Conservation (phyloP, 2,797 vertebrate species). For the Sylvilagus floridanus region DNA sequence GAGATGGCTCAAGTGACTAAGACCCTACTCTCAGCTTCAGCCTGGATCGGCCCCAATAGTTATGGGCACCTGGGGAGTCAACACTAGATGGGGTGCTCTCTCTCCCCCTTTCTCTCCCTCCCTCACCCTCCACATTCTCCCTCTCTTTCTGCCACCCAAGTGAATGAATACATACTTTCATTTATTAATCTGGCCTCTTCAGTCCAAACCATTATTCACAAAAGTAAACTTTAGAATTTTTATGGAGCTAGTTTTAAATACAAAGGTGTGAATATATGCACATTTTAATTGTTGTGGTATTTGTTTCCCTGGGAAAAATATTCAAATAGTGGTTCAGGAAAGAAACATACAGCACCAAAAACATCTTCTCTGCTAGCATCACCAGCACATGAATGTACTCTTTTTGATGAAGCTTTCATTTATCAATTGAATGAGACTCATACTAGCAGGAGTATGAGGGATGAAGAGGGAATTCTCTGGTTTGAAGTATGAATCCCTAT, state of each 20-base stretch:
- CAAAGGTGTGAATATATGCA: background rate
- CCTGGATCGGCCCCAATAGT: no score
- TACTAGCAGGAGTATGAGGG: background rate
- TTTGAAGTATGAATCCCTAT: background rate
- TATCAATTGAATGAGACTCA: background rate
- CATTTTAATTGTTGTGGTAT: background rate
- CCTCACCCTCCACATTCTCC: no score
- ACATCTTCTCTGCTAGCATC: background rate
- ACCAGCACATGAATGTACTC: background rate
- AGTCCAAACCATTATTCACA: background rate
- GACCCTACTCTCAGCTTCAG: no score
- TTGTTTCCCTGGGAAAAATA: background rate
- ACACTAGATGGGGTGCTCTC: no score
- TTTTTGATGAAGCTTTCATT: background rate
- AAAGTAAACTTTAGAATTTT: background rate
- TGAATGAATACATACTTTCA: no score
- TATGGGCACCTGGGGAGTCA: no score
- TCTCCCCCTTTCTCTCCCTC: no score
- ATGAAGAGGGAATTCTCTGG: background rate
- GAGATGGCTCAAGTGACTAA: no score
- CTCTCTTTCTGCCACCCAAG: no score
- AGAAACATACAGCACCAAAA: background rate
- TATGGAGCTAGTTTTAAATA: background rate
- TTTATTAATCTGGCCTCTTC: background rate
- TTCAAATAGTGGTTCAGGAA: background rate